Base-by-base conservation (phyloP, 92 coral and sea anemone genomes). In the Zoanthus sociatus region DNA sequence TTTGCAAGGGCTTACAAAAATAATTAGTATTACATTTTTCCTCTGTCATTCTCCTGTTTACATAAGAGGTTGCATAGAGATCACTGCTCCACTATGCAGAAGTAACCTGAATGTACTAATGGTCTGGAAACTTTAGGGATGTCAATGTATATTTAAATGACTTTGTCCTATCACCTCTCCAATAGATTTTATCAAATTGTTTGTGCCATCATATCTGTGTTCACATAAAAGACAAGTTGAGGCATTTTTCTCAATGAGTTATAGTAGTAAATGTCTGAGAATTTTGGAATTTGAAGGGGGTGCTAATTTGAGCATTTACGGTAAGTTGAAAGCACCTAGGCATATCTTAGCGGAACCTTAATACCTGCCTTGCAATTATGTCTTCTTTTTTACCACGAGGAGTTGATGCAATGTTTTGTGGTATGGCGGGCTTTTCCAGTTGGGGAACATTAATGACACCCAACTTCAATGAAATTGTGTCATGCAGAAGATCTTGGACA, bases 181-280 rank as follows among this genome's bases (percentile, higher is more conserved):
- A 76, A 76, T 76, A 42, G 17, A 76, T 48, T 76, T 76, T 76
- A 42, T 76, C 60, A 76, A 76, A 76, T 76, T 47, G 81, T 76
- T 76, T 76, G 81, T 76, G 81, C 81, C 81, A 76, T 76, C 33
- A 76, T 76, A 76, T 76, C 81, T 76, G 63, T 76, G 81, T 76
- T 76, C 81, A 76, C 58, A 76, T 44, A 76, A 76, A 45, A 76
- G 55, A 76, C 33, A 76, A 76, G 81, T 76, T 42, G 58, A 76
- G 63, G 81, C 55, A 26, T 76, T 76, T 76, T 76, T 76, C 81
- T 76, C 81, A 76, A 45, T 76, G 31, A 76, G 58, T 76, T 76
- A 76, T 76, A 76, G 53, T 32, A 76, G 61, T 76, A 76, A 76
- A 76, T 76, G 58, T 76, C 81, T 76, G 81, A 76, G 81, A 37